Conservation (phyloP, 2,888 invertebrate genomes). For the Monochamus alternatus region DNA sequence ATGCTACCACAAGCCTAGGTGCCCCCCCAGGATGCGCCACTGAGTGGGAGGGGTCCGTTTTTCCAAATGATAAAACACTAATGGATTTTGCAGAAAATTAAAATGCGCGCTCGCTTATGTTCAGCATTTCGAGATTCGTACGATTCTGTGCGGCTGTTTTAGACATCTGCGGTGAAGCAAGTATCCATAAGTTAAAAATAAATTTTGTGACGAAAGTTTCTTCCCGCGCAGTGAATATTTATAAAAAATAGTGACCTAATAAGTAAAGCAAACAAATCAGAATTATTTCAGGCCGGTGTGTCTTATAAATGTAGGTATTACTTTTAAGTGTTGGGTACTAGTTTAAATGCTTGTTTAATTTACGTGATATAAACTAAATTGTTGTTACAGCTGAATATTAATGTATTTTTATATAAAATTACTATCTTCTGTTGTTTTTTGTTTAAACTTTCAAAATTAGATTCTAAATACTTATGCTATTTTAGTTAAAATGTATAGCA, state of each 20-base stretch:
- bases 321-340: too few relatives aligned
- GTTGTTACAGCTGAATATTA: constrained; percentile 16
- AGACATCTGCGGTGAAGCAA: background rate
- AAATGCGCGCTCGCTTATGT: too few relatives aligned
- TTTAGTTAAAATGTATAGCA: too few relatives aligned
- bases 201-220: constrained; percentile 6
- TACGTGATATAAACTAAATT: background rate
- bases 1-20: too few relatives aligned
- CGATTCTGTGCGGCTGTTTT: background rate
- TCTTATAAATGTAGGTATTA: background rate
- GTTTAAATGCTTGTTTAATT: background rate
- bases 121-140: too few relatives aligned
- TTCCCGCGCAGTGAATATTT: constrained; percentile 10
- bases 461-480: too few relatives aligned
- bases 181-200: background rate
- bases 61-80: too few relatives aligned
- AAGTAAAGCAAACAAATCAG: background rate
- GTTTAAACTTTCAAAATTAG: too few relatives aligned
- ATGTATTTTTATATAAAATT: background rate
- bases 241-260: constrained; percentile 1
- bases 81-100: too few relatives aligned
- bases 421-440: too few relatives aligned
- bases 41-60: too few relatives aligned
- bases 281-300: background rate
- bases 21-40: too few relatives aligned